Percentiles rank a stretch among this genome's conserved stretches.
Evolutionary conservation across 2,888 invertebrate species (phyloP).

Genomic region (Margaritifera margaritifera): DNA sequence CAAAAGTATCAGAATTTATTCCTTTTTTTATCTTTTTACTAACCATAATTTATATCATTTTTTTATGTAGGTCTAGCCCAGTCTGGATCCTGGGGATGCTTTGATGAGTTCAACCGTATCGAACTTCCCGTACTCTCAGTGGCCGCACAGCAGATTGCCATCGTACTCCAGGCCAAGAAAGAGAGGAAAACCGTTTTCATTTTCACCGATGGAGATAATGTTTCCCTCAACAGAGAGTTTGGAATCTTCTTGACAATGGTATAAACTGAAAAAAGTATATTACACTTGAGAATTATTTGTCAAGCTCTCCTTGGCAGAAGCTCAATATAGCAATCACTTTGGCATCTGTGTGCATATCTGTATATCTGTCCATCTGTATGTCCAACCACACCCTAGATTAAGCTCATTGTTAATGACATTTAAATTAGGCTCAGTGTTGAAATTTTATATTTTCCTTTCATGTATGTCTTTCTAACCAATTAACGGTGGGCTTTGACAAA

Average conservation of each 20-base stretch:
- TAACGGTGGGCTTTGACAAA: too few species aligned
- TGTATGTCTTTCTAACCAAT: too few species aligned
- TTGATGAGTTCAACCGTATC: slow-evolving; percentile 78
- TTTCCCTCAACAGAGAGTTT: slow-evolving; percentile 95
- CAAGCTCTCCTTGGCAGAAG: too few species aligned
- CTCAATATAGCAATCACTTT: too few species aligned
- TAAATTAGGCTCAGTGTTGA: too few species aligned
- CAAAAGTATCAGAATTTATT: neutral
- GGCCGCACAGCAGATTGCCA: slow-evolving; percentile 97
- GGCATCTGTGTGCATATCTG: too few species aligned
- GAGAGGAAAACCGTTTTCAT: slow-evolving; percentile 92
- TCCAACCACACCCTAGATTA: too few species aligned
- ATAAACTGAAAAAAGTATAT: slow-evolving; percentile 29
- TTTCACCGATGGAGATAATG: slow-evolving; percentile 94
- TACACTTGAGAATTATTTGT: neutral
- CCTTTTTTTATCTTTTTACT: neutral
- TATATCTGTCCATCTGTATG: too few species aligned
- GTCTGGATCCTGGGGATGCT: slow-evolving; percentile 74
- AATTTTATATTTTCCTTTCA: too few species aligned
- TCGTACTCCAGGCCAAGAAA: slow-evolving; percentile 89
- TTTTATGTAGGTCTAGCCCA: slow-evolving; percentile 69
- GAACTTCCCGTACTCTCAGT: slow-evolving; percentile 95
- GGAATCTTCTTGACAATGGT: slow-evolving; percentile 99
- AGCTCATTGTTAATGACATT: too few species aligned
- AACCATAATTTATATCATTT: neutral